Evolutionary conservation across 2,888 invertebrate genomes (phyloP), one percentile per base, ranked within the genome.

Genomic region (Ypsolopha sequella): DNA sequence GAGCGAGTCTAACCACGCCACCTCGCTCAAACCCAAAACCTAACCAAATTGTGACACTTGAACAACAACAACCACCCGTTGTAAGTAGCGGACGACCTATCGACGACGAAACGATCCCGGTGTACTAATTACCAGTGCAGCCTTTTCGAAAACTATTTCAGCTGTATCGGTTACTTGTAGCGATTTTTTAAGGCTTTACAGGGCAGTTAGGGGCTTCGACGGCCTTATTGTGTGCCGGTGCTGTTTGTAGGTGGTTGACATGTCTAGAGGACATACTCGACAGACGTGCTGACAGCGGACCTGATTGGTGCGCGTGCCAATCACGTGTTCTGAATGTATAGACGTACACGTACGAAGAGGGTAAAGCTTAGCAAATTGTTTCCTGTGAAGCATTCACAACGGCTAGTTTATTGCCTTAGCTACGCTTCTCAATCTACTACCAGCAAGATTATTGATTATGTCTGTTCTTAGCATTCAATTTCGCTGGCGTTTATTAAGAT

Each of bases 1-100:
- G 67, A 74, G 76, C 76, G 76, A 69, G 68, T 59, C 61, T 56
- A 55, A 58, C 58, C 75, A 81, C 84, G 81, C 70, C 60, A 33
- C 35, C 46, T 61, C 64, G 63, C 65, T 66, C 70, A 69, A 63
- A 60, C 53, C 24, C 36, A 51, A 61, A 60, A 59, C 48, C 35
- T 70, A 71, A 66, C 67, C 63, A 69, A 72, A 74, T 63, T 70
- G 77, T 80, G 77, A 59, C 67, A 67, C 66, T 64, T 63, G 68
- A 38, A 24, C 24, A 70, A 69, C 70, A 41, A 41, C 46, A 45
- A 50, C 11, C 43, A 9, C 36, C 36, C 61, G 61, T 76, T 64
- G 81, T 80, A 80, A 81, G 81, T 81, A 74, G 66, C 57, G 55
- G 55, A 54, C n/a, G 45, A 11, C 34, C 33, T 34, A 46, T n/a